A percentile compares a stretch with the other conserved stretches of the same genome.
phyloP scores from a whole-genome alignment of 64 coral and sea anemone species.

The Hydrozoanthus tunicans region DNA sequence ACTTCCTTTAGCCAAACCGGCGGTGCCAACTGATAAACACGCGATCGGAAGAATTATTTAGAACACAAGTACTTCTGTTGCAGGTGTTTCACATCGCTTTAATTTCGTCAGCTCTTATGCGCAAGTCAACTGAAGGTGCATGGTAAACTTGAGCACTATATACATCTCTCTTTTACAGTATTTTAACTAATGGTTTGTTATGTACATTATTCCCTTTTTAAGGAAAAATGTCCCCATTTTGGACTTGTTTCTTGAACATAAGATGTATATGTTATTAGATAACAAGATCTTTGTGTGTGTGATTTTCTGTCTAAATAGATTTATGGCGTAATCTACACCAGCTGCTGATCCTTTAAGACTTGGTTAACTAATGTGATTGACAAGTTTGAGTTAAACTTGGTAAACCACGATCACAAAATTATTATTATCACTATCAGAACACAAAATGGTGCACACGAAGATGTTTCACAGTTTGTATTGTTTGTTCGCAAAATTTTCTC shows the following conservation, averaged over 20 bases:
- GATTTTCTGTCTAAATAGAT: conserved; percentile 29
- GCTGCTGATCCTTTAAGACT: conserved; percentile 49
- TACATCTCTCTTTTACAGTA: conserved; percentile 8
- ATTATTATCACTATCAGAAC: no score
- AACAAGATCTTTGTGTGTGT: conserved; percentile 6
- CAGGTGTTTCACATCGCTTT: neutral
- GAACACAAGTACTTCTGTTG: no score
- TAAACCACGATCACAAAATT: no score
- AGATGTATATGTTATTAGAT: neutral
- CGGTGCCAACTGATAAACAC: no score
- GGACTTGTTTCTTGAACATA: conserved; percentile 1
- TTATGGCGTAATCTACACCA: conserved; percentile 47
- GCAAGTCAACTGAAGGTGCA: conserved; percentile 6
- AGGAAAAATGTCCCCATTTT: conserved; percentile 7
- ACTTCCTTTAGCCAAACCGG: no score
- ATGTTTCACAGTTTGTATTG: no score
- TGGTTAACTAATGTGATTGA: conserved; percentile 50
- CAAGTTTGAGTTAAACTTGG: conserved; percentile 4
- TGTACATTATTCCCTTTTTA: conserved; percentile 9
- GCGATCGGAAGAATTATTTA: no score
- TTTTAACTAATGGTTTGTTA: conserved; percentile 14
- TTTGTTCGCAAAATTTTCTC: no score
- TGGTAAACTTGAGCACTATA: conserved; percentile 5
- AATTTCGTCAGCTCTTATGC: conserved; percentile 1
- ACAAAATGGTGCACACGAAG: no score